A percentile compares a stretch with the other conserved stretches of the same genome.
These are phyloP conservation scores for Thripadectes ignobilis DNA, from an alignment of 2,797 vertebrate genomes.

Conservation along the genomic window DNA sequence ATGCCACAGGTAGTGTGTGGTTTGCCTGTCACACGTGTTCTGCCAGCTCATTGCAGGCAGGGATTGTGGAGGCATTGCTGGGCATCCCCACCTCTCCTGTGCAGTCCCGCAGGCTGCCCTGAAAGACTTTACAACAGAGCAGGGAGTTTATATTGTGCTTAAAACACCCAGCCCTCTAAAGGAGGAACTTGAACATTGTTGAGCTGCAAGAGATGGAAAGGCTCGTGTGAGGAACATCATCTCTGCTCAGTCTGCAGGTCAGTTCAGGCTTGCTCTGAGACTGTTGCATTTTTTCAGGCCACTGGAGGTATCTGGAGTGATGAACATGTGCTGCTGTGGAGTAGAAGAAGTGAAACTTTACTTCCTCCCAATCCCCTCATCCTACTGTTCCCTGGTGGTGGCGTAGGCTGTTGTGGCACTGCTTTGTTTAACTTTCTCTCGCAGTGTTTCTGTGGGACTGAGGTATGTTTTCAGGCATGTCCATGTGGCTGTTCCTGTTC, in stretches of 20 bases:
- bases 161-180: neutral
- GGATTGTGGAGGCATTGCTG: neutral
- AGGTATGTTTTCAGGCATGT: constrained; percentile 32
- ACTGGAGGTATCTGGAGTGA: neutral
- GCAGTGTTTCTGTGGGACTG: neutral
- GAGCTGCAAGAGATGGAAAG: neutral
- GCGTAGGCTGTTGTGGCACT: neutral
- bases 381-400: rapidly evolving
- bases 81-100: neutral
- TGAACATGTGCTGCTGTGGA: neutral
- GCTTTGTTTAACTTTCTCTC: constrained; percentile 24
- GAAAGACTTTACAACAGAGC: neutral
- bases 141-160: neutral
- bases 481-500: constrained; percentile 27
- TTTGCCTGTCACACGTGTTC: neutral
- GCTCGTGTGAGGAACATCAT: neutral
- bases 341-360: neutral
- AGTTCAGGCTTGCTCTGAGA: neutral
- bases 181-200: neutral
- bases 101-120: neutral
- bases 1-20: neutral
- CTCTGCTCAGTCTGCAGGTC: neutral
- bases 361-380: neutral
- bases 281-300: neutral
- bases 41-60: neutral